Conservation (phyloP, 2,797 vertebrate species). For the Trematomus bernacchii region DNA sequence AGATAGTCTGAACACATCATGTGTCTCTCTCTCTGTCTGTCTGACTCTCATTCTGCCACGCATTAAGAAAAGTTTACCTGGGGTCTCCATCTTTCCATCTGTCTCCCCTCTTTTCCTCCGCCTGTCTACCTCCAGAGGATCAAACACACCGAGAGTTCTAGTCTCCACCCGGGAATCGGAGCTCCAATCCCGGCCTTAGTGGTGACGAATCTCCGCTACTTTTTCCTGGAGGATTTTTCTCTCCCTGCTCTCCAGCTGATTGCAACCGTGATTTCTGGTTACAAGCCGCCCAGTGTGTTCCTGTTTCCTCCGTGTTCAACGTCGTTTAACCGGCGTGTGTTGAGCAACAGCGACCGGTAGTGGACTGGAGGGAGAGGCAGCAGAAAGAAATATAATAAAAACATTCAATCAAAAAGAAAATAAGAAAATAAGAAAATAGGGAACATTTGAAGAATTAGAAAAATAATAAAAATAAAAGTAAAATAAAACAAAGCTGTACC, state of each 20-base stretch:
- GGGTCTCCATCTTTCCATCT: constrained; percentile 51
- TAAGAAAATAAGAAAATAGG: too few relatives aligned
- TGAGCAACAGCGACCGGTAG: constrained; percentile 46
- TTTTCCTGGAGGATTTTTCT: background rate
- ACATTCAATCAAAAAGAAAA: too few relatives aligned
- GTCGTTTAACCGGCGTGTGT: background rate
- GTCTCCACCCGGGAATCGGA: background rate
- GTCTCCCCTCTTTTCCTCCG: background rate
- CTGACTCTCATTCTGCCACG: constrained; percentile 59
- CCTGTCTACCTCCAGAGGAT: background rate
- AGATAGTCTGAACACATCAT: background rate
- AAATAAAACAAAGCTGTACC: too few relatives aligned
- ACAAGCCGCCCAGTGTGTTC: constrained; percentile 42
- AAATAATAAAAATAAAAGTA: too few relatives aligned
- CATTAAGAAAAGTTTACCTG: constrained; percentile 73
- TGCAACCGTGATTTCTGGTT: background rate
- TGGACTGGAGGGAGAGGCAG: constrained; percentile 41
- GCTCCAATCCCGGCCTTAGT: constrained; percentile 22
- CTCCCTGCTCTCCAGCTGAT: background rate
- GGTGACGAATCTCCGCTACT: background rate
- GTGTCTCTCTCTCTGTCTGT: background rate
- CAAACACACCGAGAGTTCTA: background rate
- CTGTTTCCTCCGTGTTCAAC: constrained; percentile 55
- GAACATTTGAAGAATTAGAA: too few relatives aligned
- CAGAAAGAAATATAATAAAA: background rate